phyloP scores from a whole-genome alignment of 2,113 vertebrate genomes.

The Ivindomyrus marchei region DNA sequence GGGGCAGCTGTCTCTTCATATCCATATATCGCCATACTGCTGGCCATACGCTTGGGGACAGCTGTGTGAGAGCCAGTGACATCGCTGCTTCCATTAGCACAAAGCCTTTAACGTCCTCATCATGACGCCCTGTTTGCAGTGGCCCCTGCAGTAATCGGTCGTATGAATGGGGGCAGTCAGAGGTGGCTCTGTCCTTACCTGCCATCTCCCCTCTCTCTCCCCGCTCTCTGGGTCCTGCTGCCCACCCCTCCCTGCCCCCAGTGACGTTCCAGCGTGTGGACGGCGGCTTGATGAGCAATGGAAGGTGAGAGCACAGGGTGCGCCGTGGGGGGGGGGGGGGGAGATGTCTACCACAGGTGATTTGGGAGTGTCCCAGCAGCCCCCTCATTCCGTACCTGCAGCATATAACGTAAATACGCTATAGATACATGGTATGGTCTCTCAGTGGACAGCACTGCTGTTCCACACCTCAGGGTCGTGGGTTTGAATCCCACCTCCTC shows the following conservation, averaged over 20 bases:
- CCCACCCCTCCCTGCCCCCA: constrained; percentile 41
- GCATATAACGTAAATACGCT: neutral
- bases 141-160: neutral
- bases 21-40: neutral
- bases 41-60: neutral
- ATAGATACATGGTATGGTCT: too few species aligned
- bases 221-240: constrained; percentile 21
- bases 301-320: constrained; percentile 71
- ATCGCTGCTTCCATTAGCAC: neutral
- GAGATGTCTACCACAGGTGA: neutral
- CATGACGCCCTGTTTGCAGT: neutral
- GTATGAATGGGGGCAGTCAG: constrained; percentile 12
- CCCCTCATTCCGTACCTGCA: neutral
- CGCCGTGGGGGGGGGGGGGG: neutral
- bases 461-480: too few species aligned
- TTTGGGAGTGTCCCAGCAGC: neutral
- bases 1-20: neutral
- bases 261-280: constrained; percentile 98
- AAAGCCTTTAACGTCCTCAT: neutral
- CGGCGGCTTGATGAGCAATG: constrained; percentile 96
- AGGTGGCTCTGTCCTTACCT: constrained; percentile 33
- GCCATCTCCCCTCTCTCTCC: constrained; percentile 10
- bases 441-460: too few species aligned
- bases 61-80: neutral
- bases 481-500: too few species aligned